A percentile compares a stretch with the other conserved stretches of the same genome.
Conservation (phyloP, 2,888 invertebrate species). For the Drosophila siamana region DNA sequence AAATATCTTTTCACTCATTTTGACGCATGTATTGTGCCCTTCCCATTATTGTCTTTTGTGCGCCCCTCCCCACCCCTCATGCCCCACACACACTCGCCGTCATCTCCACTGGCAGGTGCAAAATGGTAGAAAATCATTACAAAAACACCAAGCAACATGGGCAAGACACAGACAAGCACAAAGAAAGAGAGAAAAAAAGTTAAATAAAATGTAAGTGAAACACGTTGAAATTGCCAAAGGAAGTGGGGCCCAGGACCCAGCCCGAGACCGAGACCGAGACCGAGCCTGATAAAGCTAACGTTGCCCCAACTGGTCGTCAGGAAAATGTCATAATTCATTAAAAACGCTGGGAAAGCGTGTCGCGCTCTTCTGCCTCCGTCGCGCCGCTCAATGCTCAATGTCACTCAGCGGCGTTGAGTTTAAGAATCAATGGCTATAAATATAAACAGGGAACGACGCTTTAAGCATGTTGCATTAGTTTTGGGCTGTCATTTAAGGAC, state of each 20-base stretch:
- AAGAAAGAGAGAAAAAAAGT: constrained; percentile 9
- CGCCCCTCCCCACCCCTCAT: too few relatives aligned
- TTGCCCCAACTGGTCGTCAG: constrained; percentile 28
- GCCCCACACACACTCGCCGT: constrained; percentile 29
- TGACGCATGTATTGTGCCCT: constrained; percentile 64
- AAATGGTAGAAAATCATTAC: constrained; percentile 61
- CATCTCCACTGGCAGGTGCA: constrained; percentile 53
- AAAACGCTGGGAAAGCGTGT: constrained; percentile 62
- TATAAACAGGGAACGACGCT: not conserved
- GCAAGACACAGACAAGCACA: too few relatives aligned
- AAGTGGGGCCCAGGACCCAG: constrained; percentile 11
- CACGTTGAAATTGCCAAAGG: constrained; percentile 40
- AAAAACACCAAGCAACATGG: constrained; percentile 7
- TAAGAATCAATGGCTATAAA: constrained; percentile 10
- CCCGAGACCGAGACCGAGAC: constrained; percentile 31
- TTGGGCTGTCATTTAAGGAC: too few relatives aligned
- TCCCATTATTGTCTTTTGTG: constrained; percentile 42
- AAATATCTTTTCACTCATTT: constrained; percentile 79
- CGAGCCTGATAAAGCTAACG: constrained; percentile 55
- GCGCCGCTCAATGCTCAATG: constrained; percentile 43
- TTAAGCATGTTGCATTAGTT: not conserved
- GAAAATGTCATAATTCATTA: constrained; percentile 82
- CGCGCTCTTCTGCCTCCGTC: constrained; percentile 39
- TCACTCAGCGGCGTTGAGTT: constrained; percentile 29
- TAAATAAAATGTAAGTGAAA: constrained; percentile 19